These are phyloP conservation scores for Babyrousa celebensis DNA, from an alignment of 2,797 vertebrate species.

Conservation along the genomic window DNA sequence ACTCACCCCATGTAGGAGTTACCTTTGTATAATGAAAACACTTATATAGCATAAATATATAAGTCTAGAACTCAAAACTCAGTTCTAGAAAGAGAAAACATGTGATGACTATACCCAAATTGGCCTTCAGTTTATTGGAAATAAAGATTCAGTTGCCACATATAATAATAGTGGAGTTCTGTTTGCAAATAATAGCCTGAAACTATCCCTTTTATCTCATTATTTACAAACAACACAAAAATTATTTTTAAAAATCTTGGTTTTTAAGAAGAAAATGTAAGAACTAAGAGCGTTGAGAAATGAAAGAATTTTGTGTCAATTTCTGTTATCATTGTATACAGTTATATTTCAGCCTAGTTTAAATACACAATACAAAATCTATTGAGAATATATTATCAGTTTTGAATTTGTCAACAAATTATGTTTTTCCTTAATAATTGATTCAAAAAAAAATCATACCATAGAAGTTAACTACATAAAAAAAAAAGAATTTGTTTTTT, in stretches of 20 bases:
- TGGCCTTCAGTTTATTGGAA: constrained; percentile 45
- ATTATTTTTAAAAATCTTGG: constrained; percentile 24
- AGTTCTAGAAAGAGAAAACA: constrained; percentile 9
- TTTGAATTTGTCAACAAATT: constrained; percentile 63
- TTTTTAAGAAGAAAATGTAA: constrained; percentile 69
- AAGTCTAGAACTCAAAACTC: constrained; percentile 39
- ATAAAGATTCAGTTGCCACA: neutral
- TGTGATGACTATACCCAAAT: neutral
- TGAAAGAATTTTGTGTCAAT: constrained; percentile 65
- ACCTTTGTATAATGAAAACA: constrained; percentile 19
- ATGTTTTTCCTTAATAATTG: constrained; percentile 7
- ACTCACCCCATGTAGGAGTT: neutral
- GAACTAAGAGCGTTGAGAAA: neutral
- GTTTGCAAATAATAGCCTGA: constrained; percentile 36
- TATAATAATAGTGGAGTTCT: neutral
- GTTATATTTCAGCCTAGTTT: constrained; percentile 27
- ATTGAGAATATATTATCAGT: neutral
- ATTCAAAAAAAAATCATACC: constrained; percentile 27
- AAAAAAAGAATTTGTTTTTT: constrained; percentile 28
- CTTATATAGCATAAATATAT: neutral
- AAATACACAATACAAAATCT: constrained; percentile 9
- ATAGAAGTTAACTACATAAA: neutral
- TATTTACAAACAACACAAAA: constrained; percentile 31
- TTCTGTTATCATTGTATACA: constrained; percentile 41
- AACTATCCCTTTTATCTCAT: constrained; percentile 50